Evolutionary conservation across 1,140 invertebrate species (phyloP), one percentile per base, ranked within the genome.

Genomic region (Drosophila nannoptera): DNA sequence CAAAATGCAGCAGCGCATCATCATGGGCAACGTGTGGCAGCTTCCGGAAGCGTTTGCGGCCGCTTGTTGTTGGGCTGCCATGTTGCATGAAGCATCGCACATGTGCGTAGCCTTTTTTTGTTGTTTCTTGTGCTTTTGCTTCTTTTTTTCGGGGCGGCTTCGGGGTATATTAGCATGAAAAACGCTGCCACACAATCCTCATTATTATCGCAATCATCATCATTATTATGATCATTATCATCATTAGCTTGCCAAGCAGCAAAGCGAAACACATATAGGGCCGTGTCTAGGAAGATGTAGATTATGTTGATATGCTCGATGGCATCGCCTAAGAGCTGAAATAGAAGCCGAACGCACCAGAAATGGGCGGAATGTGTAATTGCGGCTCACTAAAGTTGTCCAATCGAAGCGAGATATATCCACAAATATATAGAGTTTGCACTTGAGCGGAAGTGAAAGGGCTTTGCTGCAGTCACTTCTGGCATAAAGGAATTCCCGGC

Each of bases 41-140:
- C 81, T 84, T 84, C 80, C 80, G 80, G 73, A 69, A 73, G 53
- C 46, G 59, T 52, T 61, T 68, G 69, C 65, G 68, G 68, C 64
- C 68, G 52, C 69, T 73, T 58, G 65, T 33, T 48, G 40, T 61
- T 60, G 38, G 53, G 40, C 65, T 76, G 48, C 40, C 62, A 49
- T 69, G 40, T 54, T 67, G 69, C 65, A 61, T 70, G 53, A 66
- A 66, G 48, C 59, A 69, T 73, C 48, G 48, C 60, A 69, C 65
- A 73, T 76, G 52, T 77, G 73, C 76, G 73, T 73, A 73, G 38
- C 54, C 22, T 55, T 62, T 67, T 36, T 50, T 55, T 54, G n/a
- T 54, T 38, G 22, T 35, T 59, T 66, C 67, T 35, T 55, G 48
- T 53, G 35, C 22, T 46, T 46, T 50, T 53, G 35, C 22, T 46